A percentile compares a stretch with the other conserved stretches of the same genome.
phyloP scores from a whole-genome alignment of 1,140 invertebrate species.

The Varroa destructor region DNA sequence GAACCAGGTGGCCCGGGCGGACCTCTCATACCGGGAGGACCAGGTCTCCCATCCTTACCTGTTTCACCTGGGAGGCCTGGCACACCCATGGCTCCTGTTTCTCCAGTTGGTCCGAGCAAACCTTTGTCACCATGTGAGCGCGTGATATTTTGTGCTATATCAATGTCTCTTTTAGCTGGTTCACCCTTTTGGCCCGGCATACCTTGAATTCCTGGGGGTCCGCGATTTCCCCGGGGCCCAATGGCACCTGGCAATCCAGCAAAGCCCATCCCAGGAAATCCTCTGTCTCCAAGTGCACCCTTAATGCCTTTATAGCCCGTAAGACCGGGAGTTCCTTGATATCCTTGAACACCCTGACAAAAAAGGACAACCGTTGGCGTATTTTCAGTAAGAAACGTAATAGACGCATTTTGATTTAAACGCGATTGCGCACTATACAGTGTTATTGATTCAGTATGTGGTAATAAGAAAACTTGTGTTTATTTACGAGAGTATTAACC shows the following conservation, averaged over 20 bases:
- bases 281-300: slow-evolving; percentile 12
- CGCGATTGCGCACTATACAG: too few species aligned
- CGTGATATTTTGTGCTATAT: slow-evolving; percentile 2
- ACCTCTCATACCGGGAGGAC: slow-evolving; percentile 33
- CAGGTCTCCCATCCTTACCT: slow-evolving; percentile 34
- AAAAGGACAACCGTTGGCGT: too few species aligned
- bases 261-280: too few species aligned
- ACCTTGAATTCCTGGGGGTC: slow-evolving; percentile 27
- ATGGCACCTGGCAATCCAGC: not conserved
- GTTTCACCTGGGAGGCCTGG: slow-evolving; percentile 30
- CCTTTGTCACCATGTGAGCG: slow-evolving; percentile 9
- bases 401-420: too few species aligned
- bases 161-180: slow-evolving; percentile 5
- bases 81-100: slow-evolving; percentile 26
- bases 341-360: not conserved
- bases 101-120: slow-evolving; percentile 12
- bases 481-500: too few species aligned
- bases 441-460: too few species aligned
- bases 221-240: slow-evolving; percentile 26
- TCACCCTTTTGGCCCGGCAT: slow-evolving; percentile 12
- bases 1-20: slow-evolving; percentile 33
- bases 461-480: too few species aligned
- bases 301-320: slow-evolving; percentile 15
- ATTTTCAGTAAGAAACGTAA: too few species aligned
- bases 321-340: slow-evolving; percentile 21